Conservation (phyloP, 2,888 invertebrate genomes). For the Yponomeuta evonymella region DNA sequence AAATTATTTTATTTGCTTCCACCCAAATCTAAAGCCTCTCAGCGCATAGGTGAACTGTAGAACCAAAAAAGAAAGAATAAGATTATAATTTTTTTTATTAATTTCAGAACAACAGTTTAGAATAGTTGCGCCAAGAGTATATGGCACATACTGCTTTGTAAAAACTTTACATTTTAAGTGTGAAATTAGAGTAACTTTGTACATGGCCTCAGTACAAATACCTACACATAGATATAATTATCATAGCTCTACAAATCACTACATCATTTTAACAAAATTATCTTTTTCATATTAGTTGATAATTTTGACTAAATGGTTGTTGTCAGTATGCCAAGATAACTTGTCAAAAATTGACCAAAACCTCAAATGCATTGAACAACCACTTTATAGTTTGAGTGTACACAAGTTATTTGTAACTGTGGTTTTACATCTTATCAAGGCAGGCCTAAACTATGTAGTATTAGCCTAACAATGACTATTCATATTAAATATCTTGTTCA, state of each 20-base stretch:
- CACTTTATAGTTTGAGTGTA: not conserved
- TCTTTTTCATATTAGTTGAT: slow-evolving; percentile 25
- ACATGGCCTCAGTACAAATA: slow-evolving; percentile 44
- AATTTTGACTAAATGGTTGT: not conserved
- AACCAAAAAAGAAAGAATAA: not conserved
- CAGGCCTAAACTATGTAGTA: no score
- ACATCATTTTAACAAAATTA: slow-evolving; percentile 1
- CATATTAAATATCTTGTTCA: no score
- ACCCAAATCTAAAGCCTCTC: no score
- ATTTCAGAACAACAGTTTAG: slow-evolving; percentile 61
- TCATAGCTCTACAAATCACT: not conserved
- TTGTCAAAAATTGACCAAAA: not conserved
- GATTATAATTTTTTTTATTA: slow-evolving; percentile 36
- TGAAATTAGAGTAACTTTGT: slow-evolving; percentile 38
- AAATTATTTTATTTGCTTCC: no score
- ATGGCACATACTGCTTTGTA: slow-evolving; percentile 62
- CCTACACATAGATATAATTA: not conserved
- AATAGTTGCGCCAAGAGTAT: slow-evolving; percentile 50
- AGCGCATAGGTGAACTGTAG: not conserved
- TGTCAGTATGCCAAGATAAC: not conserved
- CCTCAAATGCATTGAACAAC: not conserved
- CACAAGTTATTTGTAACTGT: not conserved
- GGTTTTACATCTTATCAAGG: not conserved
- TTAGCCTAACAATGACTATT: no score
- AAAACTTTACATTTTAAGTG: slow-evolving; percentile 50